Evolutionary conservation across 2,888 invertebrate genomes (phyloP), one percentile per base, ranked within the genome.

Genomic region (Eupithecia centaureata): DNA sequence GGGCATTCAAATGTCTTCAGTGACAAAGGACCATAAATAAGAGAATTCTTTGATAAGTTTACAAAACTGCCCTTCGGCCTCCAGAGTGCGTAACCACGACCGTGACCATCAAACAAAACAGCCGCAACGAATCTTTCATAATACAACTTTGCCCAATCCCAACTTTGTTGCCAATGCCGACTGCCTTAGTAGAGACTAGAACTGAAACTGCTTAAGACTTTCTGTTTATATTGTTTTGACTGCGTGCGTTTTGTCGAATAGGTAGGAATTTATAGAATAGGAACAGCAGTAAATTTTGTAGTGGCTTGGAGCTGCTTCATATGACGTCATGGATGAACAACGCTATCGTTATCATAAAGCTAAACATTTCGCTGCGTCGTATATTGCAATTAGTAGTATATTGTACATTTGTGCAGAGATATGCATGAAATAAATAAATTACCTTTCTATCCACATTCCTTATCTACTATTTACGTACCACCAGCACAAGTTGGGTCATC

Each of bases 401-500:
- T n/a, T n/a, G n/a, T n/a, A n/a, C n/a, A n/a, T n/a, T n/a, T n/a
- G n/a, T n/a, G n/a, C n/a, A n/a, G n/a, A n/a, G n/a, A n/a, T n/a
- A n/a, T n/a, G n/a, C n/a, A 5, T 15, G 2, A n/a, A n/a, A n/a
- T 22, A 22, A 27, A 32, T 30, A 12, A 33, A 12, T 33, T 22
- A 13, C 32, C 18, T 4, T n/a, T 57, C 57, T 57, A 22, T 10
- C 10, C 57, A n/a, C n/a, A 57, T 18, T 57, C 4, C 12, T 32
- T 12, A 18, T 22, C 10, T 0, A n/a, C 8, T 15, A 10, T 57
- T 30, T 5, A 10, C 15, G 15, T 15, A 28, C 51, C 61, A 12
- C 30, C 12, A 33, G 47, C 22, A 32, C n/a, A 59, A 32, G 52
- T 52, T 58, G 61, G 66, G 63, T 61, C 61, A 64, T 64, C 28